A percentile compares a stretch with the other conserved stretches of the same genome.
These are phyloP conservation scores for Aplysina aerophoba DNA, from an alignment of 37 sponge, comb jelly and placozoan species.

Conservation along the genomic window DNA sequence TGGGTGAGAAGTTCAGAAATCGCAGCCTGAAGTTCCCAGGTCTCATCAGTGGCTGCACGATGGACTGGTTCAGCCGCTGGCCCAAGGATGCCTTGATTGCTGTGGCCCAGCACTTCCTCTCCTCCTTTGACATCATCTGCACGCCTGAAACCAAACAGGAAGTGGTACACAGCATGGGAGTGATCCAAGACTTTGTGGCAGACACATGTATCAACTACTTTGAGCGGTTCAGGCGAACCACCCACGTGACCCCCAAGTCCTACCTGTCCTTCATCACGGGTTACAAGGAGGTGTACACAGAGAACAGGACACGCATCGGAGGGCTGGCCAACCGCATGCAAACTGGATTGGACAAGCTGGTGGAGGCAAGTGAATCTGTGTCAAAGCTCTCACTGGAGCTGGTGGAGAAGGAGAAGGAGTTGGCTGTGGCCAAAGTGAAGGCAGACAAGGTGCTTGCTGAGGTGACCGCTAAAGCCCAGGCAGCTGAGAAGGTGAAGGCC, in stretches of 20 bases:
- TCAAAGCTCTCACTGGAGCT: constrained; percentile 86
- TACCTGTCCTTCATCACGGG: constrained; percentile 98
- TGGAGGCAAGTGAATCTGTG: constrained; percentile 94
- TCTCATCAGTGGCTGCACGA: constrained; percentile 98
- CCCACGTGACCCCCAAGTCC: constrained; percentile 99
- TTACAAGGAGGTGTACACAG: constrained; percentile 91
- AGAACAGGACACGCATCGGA: constrained; percentile 74
- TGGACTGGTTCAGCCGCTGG: constrained; percentile 99
- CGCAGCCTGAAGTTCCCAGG: constrained; percentile 98
- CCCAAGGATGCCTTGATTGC: constrained; percentile 99
- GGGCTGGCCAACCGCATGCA: constrained; percentile 93
- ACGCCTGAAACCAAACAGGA: constrained; percentile 83
- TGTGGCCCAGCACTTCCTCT: constrained; percentile 97
- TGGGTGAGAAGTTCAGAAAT: constrained; percentile 99
- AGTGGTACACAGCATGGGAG: constrained; percentile 94
- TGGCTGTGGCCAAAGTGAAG: constrained; percentile 87
- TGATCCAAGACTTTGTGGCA: constrained; percentile 97
- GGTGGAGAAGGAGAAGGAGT: constrained; percentile 94
- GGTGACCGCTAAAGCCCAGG: constrained; percentile 95
- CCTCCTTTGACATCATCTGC: constrained; percentile 83
- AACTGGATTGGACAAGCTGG: constrained; percentile 93
- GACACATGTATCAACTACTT: constrained; percentile 96
- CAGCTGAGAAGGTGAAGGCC: constrained; percentile 99
- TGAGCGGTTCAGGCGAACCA: constrained; percentile 85
- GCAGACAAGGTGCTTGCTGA: constrained; percentile 95